Conservation (phyloP, 2,113 vertebrate genomes). For the Alethe castanea region DNA sequence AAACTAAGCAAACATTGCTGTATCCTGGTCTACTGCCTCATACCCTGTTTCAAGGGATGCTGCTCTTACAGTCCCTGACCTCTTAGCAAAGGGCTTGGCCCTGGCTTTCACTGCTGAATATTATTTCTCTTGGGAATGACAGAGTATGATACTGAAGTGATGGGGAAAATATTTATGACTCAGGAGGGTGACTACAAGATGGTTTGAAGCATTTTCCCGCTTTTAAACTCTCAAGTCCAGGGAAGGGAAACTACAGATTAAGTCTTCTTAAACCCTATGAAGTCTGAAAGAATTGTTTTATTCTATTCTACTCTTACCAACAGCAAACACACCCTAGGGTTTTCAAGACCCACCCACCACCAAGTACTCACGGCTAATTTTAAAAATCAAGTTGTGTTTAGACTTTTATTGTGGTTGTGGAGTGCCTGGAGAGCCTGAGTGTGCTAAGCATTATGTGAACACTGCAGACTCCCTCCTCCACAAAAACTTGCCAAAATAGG, state of each 20-base stretch:
- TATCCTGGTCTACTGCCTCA: background rate
- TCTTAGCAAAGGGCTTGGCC: background rate
- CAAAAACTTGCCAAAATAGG: background rate
- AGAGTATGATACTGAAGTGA: background rate
- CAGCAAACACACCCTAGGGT: background rate
- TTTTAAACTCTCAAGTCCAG: background rate
- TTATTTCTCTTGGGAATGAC: background rate
- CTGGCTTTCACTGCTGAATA: background rate
- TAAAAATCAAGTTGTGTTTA: background rate
- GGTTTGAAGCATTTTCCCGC: background rate
- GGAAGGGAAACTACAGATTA: background rate
- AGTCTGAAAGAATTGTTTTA: background rate
- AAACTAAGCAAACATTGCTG: background rate
- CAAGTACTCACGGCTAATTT: background rate
- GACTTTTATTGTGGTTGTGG: background rate
- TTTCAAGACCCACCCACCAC: background rate
- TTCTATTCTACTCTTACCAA: background rate
- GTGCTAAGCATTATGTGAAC: background rate
- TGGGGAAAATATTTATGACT: background rate
- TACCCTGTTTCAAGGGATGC: background rate
- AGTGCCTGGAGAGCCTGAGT: background rate
- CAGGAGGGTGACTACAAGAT: background rate
- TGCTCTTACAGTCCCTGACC: background rate
- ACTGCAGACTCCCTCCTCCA: background rate
- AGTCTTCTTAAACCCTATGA: background rate